These are phyloP conservation scores for Petrosia ficiformis DNA, from an alignment of 37 sponge, comb jelly and placozoan species.

Conservation along the genomic window DNA sequence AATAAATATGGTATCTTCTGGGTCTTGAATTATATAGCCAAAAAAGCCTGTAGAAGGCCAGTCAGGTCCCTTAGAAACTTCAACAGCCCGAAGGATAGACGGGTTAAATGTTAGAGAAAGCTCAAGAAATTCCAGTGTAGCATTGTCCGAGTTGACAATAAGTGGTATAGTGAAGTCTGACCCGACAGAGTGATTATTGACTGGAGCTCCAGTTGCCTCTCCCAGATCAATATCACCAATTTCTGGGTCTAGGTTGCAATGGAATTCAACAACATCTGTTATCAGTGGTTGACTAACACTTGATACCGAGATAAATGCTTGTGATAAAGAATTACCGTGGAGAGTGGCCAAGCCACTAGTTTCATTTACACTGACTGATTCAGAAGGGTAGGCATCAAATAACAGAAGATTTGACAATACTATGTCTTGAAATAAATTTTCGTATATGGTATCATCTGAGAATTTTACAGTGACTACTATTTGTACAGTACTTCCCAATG, in stretches of 20 bases:
- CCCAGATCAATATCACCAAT: conserved; percentile 82
- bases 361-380: conserved; percentile 20
- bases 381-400: conserved; percentile 22
- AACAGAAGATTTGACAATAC: conserved; percentile 35
- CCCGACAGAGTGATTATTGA: conserved; percentile 27
- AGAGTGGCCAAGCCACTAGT: conserved; percentile 42
- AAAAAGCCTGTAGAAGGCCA: conserved; percentile 30
- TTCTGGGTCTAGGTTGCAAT: conserved; percentile 67
- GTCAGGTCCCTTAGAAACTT: conserved; percentile 16
- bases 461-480: conserved; percentile 25
- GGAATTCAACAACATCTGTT: neutral
- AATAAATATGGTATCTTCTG: conserved; percentile 26
- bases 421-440: neutral
- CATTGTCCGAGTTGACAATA: conserved; percentile 54
- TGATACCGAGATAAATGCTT: neutral
- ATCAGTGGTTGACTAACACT: neutral
- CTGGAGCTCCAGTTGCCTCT: conserved; percentile 33
- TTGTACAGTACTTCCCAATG: conserved; percentile 14
- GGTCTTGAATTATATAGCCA: neutral
- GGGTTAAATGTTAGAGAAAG: conserved; percentile 53
- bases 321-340: conserved; percentile 31
- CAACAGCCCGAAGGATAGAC: conserved; percentile 20
- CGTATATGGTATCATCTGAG: conserved; percentile 30
- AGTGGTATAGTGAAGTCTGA: conserved; percentile 36
- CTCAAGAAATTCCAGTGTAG: conserved; percentile 40